Conservation (phyloP, 2,888 invertebrate genomes). For the Hymenopus coronatus region DNA sequence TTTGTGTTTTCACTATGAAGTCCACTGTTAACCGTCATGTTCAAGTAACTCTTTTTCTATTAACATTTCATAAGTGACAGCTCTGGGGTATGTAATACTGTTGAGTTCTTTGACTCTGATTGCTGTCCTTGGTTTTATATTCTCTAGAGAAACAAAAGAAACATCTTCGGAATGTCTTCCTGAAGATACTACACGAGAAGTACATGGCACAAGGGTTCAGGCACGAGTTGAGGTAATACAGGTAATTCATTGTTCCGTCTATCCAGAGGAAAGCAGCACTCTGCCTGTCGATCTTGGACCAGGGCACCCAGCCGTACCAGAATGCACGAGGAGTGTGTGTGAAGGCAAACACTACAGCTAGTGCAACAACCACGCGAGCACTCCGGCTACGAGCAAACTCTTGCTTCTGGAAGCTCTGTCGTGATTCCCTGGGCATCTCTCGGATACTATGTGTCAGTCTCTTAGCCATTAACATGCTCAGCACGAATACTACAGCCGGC, state of each 20-base stretch:
- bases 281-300: not conserved
- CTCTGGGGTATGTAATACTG: not conserved
- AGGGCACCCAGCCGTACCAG: not conserved
- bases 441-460: not conserved
- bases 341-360: not conserved
- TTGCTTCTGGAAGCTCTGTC: not conserved
- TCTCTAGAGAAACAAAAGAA: not conserved
- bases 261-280: not conserved
- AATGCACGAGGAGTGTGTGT: not conserved
- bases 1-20: too few relatives aligned
- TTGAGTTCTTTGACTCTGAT: not conserved
- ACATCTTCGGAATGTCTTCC: not conserved
- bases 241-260: not conserved
- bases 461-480: not conserved
- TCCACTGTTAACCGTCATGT: too few relatives aligned
- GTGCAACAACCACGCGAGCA: not conserved
- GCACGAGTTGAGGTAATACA: not conserved
- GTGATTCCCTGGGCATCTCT: not conserved
- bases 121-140: not conserved
- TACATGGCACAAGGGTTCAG: not conserved
- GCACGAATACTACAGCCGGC: not conserved
- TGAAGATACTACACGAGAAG: not conserved
- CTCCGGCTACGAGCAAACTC: not conserved
- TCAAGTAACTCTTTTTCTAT: not conserved
- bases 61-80: not conserved